Conservation (phyloP, 2,888 invertebrate species). For the Dynastes tityus region DNA sequence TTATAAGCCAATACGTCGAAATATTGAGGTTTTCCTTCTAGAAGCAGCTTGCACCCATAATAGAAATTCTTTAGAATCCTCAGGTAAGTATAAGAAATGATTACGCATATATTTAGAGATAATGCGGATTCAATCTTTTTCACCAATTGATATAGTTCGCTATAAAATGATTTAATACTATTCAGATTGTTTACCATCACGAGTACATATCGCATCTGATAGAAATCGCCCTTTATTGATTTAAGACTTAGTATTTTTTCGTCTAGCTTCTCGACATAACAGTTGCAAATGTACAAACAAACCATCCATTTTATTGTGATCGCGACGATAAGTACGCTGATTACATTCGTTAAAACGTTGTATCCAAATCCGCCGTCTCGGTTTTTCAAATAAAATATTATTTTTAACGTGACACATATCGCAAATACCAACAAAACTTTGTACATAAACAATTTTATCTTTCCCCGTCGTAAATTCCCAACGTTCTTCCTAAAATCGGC, state of each 20-base stretch:
- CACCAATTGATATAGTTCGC: conserved; percentile 20
- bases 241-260: not conserved
- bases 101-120: conserved; percentile 3
- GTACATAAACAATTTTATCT: conserved; percentile 15
- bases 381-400: conserved; percentile 9
- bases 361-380: not conserved
- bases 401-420: conserved; percentile 20
- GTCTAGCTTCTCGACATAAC: conserved; percentile 22
- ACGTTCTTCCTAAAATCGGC: conserved; percentile 10
- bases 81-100: conserved; percentile 7
- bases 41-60: conserved; percentile 3
- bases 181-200: not conserved
- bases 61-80: conserved; percentile 27
- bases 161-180: conserved; percentile 18
- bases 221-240: not conserved
- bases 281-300: conserved; percentile 19
- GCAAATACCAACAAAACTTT: conserved; percentile 21
- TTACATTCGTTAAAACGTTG: conserved; percentile 1
- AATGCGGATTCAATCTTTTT: conserved; percentile 13
- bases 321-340: not conserved
- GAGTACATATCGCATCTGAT: not conserved
- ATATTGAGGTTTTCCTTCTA: not conserved
- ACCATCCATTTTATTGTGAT: conserved; percentile 24
- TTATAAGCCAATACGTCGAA: conserved; percentile 25
- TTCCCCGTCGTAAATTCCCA: not conserved